Evolutionary conservation across 2,888 invertebrate species (phyloP), one percentile per base, ranked within the genome.

Genomic region (Papilio gigon): DNA sequence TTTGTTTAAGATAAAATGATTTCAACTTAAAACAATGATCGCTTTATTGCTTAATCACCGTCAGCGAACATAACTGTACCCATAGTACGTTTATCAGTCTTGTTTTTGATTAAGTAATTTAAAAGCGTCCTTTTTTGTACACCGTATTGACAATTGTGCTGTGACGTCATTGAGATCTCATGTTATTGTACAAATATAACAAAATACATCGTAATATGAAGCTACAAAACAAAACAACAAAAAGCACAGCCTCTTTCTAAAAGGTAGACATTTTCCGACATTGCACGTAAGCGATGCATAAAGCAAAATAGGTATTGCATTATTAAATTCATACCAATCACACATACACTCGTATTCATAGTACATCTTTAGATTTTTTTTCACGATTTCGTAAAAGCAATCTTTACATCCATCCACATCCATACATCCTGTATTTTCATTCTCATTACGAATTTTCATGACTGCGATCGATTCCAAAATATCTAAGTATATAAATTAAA

Each of bases 241-340:
- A 42, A 61, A 27, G 17, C 40, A n/a, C 60, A 67, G 58, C 58
- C 63, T 47, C 58, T 67, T 33, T 25, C 37, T 17, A 14, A 60
- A 37, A 61, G 12, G 17, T 37, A 47, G 17, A 35, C 44, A 42
- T 37, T 42, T 65, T 8, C n/a, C 44, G 60, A 68, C 37, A 68
- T 68, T 68, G 68, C 68, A 68, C 68, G 60, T 60, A 68, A 68
- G 68, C 68, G 30, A 53, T 20, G 68, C 64, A 56, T 37, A 65
- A 62, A 67, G 67, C 65, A 59, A 44, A 62, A 11, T 58, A 40
- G 17, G 12, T 64, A 60, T 59, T 67, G 67, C 67, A 30, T n/a
- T 30, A 53, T 42, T 20, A 35, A 44, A 56, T 20, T 5, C 4
- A 17, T 35, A 20, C 20, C 33, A 35, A n/a, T 25, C 50, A 50